phyloP scores from a whole-genome alignment of 2,113 vertebrate genomes.

The Corydoras sp. region DNA sequence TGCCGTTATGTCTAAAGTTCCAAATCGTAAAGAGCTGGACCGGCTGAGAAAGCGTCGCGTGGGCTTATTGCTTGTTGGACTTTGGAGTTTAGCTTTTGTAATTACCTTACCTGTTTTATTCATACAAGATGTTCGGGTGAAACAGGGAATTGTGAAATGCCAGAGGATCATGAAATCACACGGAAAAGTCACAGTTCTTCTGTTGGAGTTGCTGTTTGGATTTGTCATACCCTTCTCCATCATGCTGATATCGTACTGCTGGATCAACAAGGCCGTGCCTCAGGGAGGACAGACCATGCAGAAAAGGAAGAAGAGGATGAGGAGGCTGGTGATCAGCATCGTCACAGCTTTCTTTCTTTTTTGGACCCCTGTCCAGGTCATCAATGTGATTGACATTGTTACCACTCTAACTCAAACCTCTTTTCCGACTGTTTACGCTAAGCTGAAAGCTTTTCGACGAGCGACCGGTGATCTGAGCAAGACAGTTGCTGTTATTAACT shows the following conservation, averaged over 20 bases:
- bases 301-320: constrained; percentile 29
- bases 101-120: constrained; percentile 48
- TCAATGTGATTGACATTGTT: constrained; percentile 56
- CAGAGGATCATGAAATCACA: constrained; percentile 36
- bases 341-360: constrained; percentile 58
- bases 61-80: constrained; percentile 40
- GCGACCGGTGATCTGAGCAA: constrained; percentile 51
- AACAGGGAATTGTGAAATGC: background rate
- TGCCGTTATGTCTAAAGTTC: constrained; percentile 51
- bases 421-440: background rate
- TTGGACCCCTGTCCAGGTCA: constrained; percentile 62
- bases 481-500: constrained; percentile 59
- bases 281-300: background rate
- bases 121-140: constrained; percentile 43
- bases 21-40: constrained; percentile 46
- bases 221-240: constrained; percentile 59
- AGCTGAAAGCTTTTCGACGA: constrained; percentile 32
- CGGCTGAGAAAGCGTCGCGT: background rate
- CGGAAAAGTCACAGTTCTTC: constrained; percentile 42
- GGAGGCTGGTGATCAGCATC: constrained; percentile 54
- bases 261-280: constrained; percentile 13
- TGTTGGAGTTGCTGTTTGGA: constrained; percentile 58
- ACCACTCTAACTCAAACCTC: constrained; percentile 31
- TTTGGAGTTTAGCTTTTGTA: constrained; percentile 37
- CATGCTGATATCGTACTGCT: constrained; percentile 54